Conservation (phyloP, 2,888 invertebrate species). For the Steromphala cineraria region DNA sequence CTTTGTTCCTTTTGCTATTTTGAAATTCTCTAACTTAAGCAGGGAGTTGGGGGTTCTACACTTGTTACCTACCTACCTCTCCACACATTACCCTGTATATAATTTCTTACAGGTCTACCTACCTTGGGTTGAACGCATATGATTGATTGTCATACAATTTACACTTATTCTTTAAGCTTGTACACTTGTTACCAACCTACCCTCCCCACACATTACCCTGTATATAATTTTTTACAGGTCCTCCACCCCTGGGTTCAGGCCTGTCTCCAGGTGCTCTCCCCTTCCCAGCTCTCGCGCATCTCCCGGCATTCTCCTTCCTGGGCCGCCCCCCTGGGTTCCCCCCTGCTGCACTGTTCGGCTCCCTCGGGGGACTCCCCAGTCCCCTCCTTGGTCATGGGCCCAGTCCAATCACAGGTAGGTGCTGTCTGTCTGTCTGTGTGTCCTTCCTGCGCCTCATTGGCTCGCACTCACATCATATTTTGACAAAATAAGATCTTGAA, state of each 20-base stretch:
- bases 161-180: too few relatives aligned
- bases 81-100: neutral
- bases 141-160: too few relatives aligned
- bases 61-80: neutral
- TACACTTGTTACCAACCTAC: too few relatives aligned
- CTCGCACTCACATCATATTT: neutral
- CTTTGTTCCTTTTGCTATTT: too few relatives aligned
- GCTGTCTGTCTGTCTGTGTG: neutral
- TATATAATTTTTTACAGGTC: constrained; percentile 46
- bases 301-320: constrained; percentile 70
- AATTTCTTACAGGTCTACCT: too few relatives aligned
- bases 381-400: constrained; percentile 46
- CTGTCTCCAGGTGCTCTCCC: constrained; percentile 46
- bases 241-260: constrained; percentile 54
- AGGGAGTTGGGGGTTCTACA: too few relatives aligned
- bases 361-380: constrained; percentile 58
- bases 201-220: neutral
- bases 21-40: too few relatives aligned
- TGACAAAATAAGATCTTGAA: too few relatives aligned
- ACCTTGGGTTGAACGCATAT: too few relatives aligned
- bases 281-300: constrained; percentile 64
- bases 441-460: neutral
- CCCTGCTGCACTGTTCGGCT: constrained; percentile 65
- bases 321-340: constrained; percentile 63
- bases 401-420: constrained; percentile 58